Percentiles rank a stretch among this genome's conserved stretches.
Evolutionary conservation across 2,888 invertebrate species (phyloP).

Genomic region (Augochlorella aurata): DNA sequence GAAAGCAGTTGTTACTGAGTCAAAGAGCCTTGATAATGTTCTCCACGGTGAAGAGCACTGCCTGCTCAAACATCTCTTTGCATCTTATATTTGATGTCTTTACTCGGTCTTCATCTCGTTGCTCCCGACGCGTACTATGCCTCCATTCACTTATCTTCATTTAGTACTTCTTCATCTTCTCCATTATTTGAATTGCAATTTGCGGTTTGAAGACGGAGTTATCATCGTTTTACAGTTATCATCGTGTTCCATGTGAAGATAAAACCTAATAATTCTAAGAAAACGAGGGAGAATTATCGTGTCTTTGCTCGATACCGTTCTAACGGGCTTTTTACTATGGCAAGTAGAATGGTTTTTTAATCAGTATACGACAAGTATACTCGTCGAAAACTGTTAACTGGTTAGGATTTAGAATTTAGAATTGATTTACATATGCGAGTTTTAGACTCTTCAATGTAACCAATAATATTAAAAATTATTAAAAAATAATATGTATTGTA

Average conservation of each 20-base stretch:
- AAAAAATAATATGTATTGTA: too few relatives aligned
- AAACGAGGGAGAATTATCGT: background rate
- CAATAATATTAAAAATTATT: too few relatives aligned
- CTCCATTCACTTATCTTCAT: background rate
- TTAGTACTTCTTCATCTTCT: background rate
- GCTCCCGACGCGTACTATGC: background rate
- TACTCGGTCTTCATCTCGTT: background rate
- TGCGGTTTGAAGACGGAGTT: too few relatives aligned
- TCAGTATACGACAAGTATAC: too few relatives aligned
- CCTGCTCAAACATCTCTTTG: background rate
- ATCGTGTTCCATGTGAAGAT: too few relatives aligned
- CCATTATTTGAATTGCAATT: background rate
- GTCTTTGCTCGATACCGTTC: background rate
- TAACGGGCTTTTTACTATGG: background rate
- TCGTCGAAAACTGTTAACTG: too few relatives aligned
- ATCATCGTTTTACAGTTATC: too few relatives aligned
- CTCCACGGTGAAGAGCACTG: background rate
- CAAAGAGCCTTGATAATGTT: background rate
- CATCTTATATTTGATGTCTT: background rate
- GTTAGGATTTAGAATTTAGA: too few relatives aligned
- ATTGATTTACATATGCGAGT: too few relatives aligned
- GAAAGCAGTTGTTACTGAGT: constrained; percentile 1
- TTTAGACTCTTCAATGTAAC: too few relatives aligned
- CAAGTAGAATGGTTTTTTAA: background rate
- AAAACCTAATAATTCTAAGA: background rate